A percentile compares a stretch with the other conserved stretches of the same genome.
Conservation (phyloP, 1,140 invertebrate species). For the Wasmannia auropunctata region DNA sequence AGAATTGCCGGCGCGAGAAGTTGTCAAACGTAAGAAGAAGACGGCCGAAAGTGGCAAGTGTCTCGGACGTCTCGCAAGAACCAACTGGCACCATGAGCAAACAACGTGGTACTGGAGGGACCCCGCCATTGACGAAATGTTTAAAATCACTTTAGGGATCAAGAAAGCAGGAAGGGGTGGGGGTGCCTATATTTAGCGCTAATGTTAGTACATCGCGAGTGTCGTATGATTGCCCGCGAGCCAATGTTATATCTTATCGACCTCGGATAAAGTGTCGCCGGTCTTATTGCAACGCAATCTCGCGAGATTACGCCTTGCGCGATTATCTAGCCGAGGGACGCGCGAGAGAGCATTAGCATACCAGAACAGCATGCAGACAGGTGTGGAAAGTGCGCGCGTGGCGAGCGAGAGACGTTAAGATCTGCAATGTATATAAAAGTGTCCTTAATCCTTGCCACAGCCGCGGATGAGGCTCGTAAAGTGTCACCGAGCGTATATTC, state of each 20-base stretch:
- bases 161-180: not conserved
- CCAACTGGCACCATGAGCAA: not conserved
- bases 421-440: not conserved
- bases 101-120: constrained; percentile 13
- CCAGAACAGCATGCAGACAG: not conserved
- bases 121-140: constrained; percentile 18
- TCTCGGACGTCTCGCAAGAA: constrained; percentile 1
- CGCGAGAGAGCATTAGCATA: not conserved
- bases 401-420: not conserved
- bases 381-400: not conserved
- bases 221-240: not conserved
- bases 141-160: constrained; percentile 17
- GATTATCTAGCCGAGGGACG: constrained; percentile 4
- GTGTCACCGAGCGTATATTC: not conserved
- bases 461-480: not conserved
- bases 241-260: constrained; percentile 34
- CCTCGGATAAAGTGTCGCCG: constrained; percentile 2
- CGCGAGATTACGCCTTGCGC: not conserved
- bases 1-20: not conserved
- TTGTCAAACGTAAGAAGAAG: not conserved
- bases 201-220: constrained; percentile 23
- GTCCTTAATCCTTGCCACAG: not conserved
- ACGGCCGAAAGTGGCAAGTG: not conserved
- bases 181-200: constrained; percentile 15
- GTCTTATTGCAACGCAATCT: constrained; percentile 2